phyloP scores from a whole-genome alignment of 2,113 vertebrate genomes.

The Caracal caracal region DNA sequence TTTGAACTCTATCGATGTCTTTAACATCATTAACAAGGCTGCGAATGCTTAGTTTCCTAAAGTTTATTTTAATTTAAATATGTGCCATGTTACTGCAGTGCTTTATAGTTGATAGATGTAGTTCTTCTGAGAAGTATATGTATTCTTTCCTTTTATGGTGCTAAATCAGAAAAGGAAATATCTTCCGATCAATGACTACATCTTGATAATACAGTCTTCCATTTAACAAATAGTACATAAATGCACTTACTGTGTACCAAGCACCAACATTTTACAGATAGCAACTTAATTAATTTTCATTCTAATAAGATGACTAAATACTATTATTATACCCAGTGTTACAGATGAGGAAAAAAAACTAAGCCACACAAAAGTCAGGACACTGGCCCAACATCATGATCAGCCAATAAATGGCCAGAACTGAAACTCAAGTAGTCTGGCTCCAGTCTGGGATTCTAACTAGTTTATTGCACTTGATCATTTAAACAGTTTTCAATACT shows the following conservation, averaged over 20 bases:
- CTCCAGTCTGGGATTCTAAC: neutral
- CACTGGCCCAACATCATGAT: neutral
- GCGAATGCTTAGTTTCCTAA: neutral
- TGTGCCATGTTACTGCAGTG: neutral
- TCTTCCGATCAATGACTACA: neutral
- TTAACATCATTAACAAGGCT: neutral
- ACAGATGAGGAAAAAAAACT: conserved; percentile 16
- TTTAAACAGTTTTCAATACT: neutral
- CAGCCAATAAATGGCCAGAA: neutral
- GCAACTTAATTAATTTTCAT: conserved; percentile 2
- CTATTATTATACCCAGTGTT: neutral
- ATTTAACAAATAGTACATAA: neutral
- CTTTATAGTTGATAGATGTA: neutral
- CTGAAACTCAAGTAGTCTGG: neutral
- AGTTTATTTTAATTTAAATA: conserved; percentile 39
- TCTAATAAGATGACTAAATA: conserved; percentile 21
- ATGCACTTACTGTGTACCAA: neutral
- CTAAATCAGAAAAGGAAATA: neutral
- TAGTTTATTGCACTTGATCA: neutral
- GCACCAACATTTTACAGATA: neutral
- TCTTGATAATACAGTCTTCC: neutral
- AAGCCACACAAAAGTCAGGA: neutral
- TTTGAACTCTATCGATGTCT: neutral
- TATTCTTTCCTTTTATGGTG: neutral
- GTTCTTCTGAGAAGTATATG: neutral